Percentiles rank a stretch among this genome's conserved stretches.
Conservation (phyloP, 1,140 invertebrate species). For the Heliconius hewitsoni region DNA sequence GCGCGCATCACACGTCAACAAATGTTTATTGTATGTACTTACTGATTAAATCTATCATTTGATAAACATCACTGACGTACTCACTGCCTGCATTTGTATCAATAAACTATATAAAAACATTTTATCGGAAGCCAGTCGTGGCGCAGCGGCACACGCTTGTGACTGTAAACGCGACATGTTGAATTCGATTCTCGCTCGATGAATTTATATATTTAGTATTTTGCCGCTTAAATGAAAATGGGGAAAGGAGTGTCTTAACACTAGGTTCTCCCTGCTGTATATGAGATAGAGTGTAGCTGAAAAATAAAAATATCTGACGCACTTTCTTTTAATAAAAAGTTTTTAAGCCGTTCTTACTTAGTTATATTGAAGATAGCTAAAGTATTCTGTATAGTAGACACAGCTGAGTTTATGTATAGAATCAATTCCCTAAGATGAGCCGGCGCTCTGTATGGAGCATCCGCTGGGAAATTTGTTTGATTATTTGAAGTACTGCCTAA, state of each 20-base stretch:
- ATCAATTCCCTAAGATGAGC: constrained; percentile 8
- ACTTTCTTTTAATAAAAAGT: not conserved
- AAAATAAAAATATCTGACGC: no score
- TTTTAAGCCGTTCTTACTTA: not conserved
- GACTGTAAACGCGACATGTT: no score
- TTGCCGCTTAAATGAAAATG: no score
- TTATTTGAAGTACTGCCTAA: constrained; percentile 8
- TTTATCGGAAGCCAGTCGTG: no score
- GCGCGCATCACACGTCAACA: constrained; percentile 12
- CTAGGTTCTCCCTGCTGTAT: no score
- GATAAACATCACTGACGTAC: constrained; percentile 4
- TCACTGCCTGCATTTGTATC: no score
- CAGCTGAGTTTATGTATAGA: constrained; percentile 3
- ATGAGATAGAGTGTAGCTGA: no score
- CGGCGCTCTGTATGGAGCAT: not conserved
- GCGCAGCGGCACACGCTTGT: no score
- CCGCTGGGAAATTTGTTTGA: constrained; percentile 4
- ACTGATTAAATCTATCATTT: constrained; percentile 10
- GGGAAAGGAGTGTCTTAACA: no score
- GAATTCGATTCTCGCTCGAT: no score
- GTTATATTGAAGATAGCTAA: not conserved
- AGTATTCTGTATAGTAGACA: not conserved
- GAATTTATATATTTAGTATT: no score
- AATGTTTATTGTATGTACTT: not conserved
- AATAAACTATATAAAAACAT: no score